Evolutionary conservation across 1,140 invertebrate genomes (phyloP).

Genomic region (Drosophila setifemur): DNA sequence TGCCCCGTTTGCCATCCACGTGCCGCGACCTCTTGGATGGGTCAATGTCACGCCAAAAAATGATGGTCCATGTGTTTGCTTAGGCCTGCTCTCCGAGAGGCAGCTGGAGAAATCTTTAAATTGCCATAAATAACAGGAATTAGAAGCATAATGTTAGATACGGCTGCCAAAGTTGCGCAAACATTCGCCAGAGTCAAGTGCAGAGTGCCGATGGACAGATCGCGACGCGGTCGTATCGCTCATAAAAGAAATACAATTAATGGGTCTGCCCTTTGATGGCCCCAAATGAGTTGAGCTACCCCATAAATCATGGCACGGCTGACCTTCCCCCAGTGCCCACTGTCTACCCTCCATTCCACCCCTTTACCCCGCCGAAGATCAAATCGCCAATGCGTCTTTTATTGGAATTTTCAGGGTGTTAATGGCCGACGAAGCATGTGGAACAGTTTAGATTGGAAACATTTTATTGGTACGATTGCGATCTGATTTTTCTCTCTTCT

Average conservation of each 20-base stretch:
- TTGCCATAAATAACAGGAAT: conserved; percentile 61
- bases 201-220: conserved; percentile 35
- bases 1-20: no score
- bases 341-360: background rate
- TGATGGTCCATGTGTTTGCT: conserved; percentile 8
- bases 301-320: conserved; percentile 60
- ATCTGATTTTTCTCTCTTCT: conserved; percentile 2
- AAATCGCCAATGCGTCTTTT: conserved; percentile 2
- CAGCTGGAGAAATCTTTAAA: conserved; percentile 47
- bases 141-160: conserved; percentile 16
- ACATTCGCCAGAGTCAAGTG: conserved; percentile 48
- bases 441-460: background rate
- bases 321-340: conserved; percentile 23
- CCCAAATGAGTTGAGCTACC: conserved; percentile 20
- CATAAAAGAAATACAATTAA: conserved; percentile 51
- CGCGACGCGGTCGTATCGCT: conserved; percentile 18
- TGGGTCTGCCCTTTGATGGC: conserved; percentile 49
- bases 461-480: conserved; percentile 10
- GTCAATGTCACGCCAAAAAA: conserved; percentile 28
- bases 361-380: background rate
- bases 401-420: conserved; percentile 35
- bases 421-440: conserved; percentile 18
- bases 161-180: conserved; percentile 50
- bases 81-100: background rate
- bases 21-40: conserved; percentile 26